Base-by-base conservation (phyloP, 2,888 invertebrate species). In the Sarcophaga caerulescens region DNA sequence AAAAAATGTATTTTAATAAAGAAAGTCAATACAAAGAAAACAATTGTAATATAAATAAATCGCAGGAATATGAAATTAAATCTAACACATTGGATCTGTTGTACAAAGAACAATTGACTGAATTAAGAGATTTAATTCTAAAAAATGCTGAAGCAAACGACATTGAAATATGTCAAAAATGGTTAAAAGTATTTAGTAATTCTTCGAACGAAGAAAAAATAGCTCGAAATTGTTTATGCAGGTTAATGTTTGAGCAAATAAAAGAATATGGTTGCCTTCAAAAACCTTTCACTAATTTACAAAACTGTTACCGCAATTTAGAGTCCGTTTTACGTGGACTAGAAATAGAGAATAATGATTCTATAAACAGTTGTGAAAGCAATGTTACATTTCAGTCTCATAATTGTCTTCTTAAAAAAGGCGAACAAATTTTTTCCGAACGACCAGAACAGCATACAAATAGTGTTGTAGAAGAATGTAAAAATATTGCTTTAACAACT, bases 151-250 rank as follows among this genome's bases (percentile, higher is more conserved):
- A 88, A 57, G 81, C 87, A 0, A 68, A 88, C n/a, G 90, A 90
- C 25, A 88, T 90, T 19, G 89, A 89, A 19, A 82, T 89, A 17
- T 90, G 89, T 70, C 89, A 88, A 44, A 88, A 87, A 81, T 93
- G 93, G 93, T 78, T 93, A 12, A 89, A 91, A 45, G 88, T 90
- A 21, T 91, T 93, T 60, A 89, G 90, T 57, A 75, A 87, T 2
- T 89, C 90, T 0, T 74, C 85, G 0, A 79, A 85, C 4, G 79
- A 87, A 0, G 91, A 93, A 44, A 91, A 91, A 84, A 84, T 91
- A 60, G 88, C 89, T 2, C 88, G 93, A 6, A 93, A 93, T 83
- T 90, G 88, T 23, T 85, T 93, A 81, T 89, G 92, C 14, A 74
- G 90, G 12, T 85, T 91, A 4, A 79, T 93, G 87, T 91, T 91